Base-by-base conservation (phyloP, 2,797 vertebrate species). In the Pseudochromis fuscus region DNA sequence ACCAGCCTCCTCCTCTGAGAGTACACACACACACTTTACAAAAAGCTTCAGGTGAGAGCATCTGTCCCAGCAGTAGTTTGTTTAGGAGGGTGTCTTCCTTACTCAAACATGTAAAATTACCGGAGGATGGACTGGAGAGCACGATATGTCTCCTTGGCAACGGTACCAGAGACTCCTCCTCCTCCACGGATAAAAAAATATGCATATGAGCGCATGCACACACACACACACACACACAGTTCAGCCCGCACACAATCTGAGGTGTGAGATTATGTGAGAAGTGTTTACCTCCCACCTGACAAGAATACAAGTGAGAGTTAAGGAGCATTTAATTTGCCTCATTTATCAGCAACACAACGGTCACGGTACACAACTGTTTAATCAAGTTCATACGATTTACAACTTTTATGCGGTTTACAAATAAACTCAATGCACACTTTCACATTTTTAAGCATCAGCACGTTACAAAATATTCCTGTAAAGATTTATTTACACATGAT, bases 241-340 rank as follows among this genome's bases (percentile, higher is more conserved):
- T 83, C 75, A 72, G 24, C 46, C 79, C 53, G 85, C 76, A 82
- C 78, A 88, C 81, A 87, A 60, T 84, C 83, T 75, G 88, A 90
- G 78, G 86, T 91, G 91, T 87, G 79, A 90, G 50, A 88, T 72
- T 79, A 86, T 82, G 80, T 85, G 85, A 71, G 77, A 88, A 82
- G 60, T 75, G 46, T 83, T 89, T 89, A 77, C 59, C 59, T 89
- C 73, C 79, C 80, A 87, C 83, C 81, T 85, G 75, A 79, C 50
- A 45, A 78, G 28, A 70, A 73, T 75, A 73, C 53, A 73, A 74
- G 50, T 38, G 33, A 23, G 56, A 66, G 27, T 67, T 59, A 51
- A 77, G 48, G 55, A 67, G 49, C 13, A 37, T 67, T 79, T 50
- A 4, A 77, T 72, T 56, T 55, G 25, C 33, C 72, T 62, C 10